phyloP scores from a whole-genome alignment of 2,888 invertebrate genomes.

The Achlya flavicornis region DNA sequence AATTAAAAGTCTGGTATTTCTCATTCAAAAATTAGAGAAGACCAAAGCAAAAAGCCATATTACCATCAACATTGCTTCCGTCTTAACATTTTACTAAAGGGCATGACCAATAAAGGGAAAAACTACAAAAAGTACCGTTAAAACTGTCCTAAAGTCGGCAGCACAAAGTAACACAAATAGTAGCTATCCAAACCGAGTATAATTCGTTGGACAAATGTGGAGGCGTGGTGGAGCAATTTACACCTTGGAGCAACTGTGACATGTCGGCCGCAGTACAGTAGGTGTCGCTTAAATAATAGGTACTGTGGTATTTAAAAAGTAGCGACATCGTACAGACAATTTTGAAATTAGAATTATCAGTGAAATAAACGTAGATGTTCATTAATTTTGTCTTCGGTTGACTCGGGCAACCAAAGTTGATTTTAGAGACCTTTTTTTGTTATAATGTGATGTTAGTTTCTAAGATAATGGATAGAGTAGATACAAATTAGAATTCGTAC shows the following conservation, averaged over 20 bases:
- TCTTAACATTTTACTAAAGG: constrained; percentile 3
- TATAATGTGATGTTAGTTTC: too few relatives aligned
- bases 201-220: constrained; percentile 25
- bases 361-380: too few relatives aligned
- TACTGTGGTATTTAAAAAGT: background rate
- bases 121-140: constrained; percentile 31
- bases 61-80: background rate
- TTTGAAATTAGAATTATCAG: too few relatives aligned
- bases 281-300: constrained; percentile 15
- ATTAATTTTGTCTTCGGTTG: too few relatives aligned
- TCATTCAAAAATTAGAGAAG: background rate
- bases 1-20: too few relatives aligned
- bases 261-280: constrained; percentile 14
- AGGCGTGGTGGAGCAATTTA: constrained; percentile 55
- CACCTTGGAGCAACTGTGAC: constrained; percentile 35
- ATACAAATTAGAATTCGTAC: too few relatives aligned
- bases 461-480: too few relatives aligned
- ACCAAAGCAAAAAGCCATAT: background rate
- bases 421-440: too few relatives aligned
- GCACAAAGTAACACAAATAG: constrained; percentile 38
- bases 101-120: constrained; percentile 1
- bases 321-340: too few relatives aligned
- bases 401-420: too few relatives aligned
- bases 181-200: constrained; percentile 23
- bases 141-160: constrained; percentile 23